phyloP scores from a whole-genome alignment of 2,113 vertebrate genomes.

The Mohoua ochrocephala region DNA sequence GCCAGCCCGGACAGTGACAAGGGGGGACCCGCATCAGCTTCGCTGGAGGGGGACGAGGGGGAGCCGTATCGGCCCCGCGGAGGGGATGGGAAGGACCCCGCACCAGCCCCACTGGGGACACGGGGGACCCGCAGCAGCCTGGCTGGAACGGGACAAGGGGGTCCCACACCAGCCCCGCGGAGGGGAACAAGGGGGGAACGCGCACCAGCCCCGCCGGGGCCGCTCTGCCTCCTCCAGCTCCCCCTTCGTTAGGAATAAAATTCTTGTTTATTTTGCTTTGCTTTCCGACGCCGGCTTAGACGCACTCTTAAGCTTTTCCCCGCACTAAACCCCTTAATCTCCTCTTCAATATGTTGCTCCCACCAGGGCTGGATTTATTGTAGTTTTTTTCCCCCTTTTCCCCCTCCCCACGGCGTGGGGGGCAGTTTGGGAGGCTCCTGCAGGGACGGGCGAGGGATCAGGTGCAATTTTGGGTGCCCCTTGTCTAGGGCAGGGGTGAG shows the following conservation, averaged over 20 bases:
- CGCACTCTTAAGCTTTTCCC: slow-evolving; percentile 42
- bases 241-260: not conserved
- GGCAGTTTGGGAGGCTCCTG: not conserved
- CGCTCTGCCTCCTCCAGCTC: not conserved
- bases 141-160: not conserved
- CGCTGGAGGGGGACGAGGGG: not conserved
- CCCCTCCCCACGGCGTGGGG: not conserved
- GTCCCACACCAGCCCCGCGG: not conserved
- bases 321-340: slow-evolving; percentile 53
- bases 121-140: not conserved
- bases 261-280: slow-evolving; percentile 46
- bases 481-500: not conserved
- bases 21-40: not conserved
- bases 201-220: not conserved
- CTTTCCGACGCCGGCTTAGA: slow-evolving; percentile 29
- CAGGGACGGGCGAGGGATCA: not conserved
- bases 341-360: slow-evolving; percentile 45
- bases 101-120: not conserved
- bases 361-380: slow-evolving; percentile 4
- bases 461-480: not conserved
- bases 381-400: not conserved
- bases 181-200: not conserved
- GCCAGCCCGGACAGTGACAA: not conserved
- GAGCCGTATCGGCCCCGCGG: not conserved
- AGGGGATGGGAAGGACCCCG: not conserved